Conservation (phyloP, 1,140 invertebrate genomes). For the Drosophila albomicans region DNA sequence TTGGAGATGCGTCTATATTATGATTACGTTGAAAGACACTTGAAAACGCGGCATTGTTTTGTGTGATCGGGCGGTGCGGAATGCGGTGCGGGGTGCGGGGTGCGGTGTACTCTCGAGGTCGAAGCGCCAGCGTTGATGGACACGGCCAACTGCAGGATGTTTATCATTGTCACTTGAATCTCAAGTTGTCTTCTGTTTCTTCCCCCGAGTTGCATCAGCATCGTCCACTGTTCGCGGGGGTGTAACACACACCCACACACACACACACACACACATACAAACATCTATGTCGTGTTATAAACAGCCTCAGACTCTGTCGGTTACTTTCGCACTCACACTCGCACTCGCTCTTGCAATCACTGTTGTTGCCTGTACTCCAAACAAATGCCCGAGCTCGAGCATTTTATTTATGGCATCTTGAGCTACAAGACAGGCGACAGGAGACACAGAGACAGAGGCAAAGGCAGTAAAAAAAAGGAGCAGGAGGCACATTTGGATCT, state of each 20-base stretch:
- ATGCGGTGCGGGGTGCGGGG: too few species aligned
- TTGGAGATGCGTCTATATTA: constrained; percentile 10
- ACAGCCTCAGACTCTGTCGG: constrained; percentile 5
- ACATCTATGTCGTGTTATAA: constrained; percentile 7
- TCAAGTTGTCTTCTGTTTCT: constrained; percentile 48
- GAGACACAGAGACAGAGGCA: constrained; percentile 15
- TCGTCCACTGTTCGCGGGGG: constrained; percentile 60
- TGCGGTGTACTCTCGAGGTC: constrained; percentile 8
- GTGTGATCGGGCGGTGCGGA: background rate
- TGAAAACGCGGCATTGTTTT: constrained; percentile 41
- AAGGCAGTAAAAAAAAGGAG: background rate
- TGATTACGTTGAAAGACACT: constrained; percentile 59
- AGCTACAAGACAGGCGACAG: background rate
- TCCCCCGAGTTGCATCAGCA: constrained; percentile 35
- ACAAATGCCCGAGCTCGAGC: constrained; percentile 47
- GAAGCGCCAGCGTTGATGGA: constrained; percentile 60
- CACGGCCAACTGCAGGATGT: constrained; percentile 74
- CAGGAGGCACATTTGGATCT: constrained; percentile 50
- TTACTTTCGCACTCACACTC: background rate
- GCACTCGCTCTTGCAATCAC: background rate
- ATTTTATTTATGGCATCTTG: constrained; percentile 66
- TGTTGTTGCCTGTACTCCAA: constrained; percentile 25
- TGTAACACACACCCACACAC: constrained; percentile 16
- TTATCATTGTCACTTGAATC: constrained; percentile 76
- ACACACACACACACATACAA: background rate